Conservation (phyloP, 2,888 invertebrate species). For the Andrena haemorrhoa region DNA sequence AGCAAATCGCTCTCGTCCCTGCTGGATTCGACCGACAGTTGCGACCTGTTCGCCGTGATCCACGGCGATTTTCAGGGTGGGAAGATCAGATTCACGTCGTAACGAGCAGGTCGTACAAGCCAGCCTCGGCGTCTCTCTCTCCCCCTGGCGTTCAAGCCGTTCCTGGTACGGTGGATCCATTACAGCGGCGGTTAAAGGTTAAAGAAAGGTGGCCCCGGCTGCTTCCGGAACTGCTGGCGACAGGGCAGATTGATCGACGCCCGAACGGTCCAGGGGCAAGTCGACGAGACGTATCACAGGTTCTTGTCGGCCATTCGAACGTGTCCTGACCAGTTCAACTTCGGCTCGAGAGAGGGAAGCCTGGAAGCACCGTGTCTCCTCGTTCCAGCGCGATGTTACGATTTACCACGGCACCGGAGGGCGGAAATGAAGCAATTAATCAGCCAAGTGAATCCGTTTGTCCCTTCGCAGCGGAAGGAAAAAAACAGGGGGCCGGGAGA, state of each 20-base stretch:
- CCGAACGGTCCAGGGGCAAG: background rate
- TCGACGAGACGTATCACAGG: background rate
- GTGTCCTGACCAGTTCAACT: background rate
- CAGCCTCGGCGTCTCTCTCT: slow-evolving; percentile 68
- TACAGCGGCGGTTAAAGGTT: slow-evolving; percentile 11
- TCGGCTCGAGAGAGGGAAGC: background rate
- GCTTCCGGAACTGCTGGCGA: background rate
- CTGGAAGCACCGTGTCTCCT: slow-evolving; percentile 1
- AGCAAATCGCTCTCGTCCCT: slow-evolving; percentile 12
- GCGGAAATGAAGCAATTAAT: slow-evolving; percentile 51
- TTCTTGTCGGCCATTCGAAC: background rate
- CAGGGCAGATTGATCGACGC: background rate
- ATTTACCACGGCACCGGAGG: slow-evolving; percentile 16
- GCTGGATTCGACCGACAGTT: slow-evolving; percentile 12
- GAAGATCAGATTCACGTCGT: slow-evolving; percentile 17
- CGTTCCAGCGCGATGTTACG: background rate
- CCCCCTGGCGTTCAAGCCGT: slow-evolving; percentile 40
- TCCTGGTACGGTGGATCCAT: slow-evolving; percentile 11
- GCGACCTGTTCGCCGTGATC: slow-evolving; percentile 18
- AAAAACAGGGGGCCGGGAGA: background rate
- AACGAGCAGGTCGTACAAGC: slow-evolving; percentile 52
- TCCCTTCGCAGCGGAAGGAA: background rate
- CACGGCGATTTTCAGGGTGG: background rate
- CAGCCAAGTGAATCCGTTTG: slow-evolving; percentile 34
- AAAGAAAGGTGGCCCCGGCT: background rate